phyloP scores from a whole-genome alignment of 2,888 invertebrate genomes.

The Trypoxylon attenuatum region DNA sequence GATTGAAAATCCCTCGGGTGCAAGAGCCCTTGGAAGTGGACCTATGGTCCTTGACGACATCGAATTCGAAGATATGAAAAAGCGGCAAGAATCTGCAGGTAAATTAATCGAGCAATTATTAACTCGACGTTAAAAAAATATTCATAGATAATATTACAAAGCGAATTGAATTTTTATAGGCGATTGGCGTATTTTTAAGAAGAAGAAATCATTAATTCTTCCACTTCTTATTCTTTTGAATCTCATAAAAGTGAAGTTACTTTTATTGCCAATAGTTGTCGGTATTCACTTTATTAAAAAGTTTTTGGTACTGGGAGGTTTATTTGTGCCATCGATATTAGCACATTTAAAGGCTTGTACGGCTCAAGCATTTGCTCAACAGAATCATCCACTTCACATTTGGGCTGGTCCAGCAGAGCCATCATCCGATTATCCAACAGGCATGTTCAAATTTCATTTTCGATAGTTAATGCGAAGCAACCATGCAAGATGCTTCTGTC shows the following conservation, averaged over 20 bases:
- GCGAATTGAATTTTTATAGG: conserved; percentile 32
- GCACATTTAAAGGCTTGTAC: conserved; percentile 74
- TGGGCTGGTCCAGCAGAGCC: conserved; percentile 68
- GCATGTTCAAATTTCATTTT: conserved; percentile 51
- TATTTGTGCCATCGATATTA: conserved; percentile 79
- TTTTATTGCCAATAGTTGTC: conserved; percentile 79
- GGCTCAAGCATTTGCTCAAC: conserved; percentile 54
- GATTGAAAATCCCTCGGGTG: conserved; percentile 57
- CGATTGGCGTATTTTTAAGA: conserved; percentile 71
- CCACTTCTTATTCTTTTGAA: conserved; percentile 70
- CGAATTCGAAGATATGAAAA: conserved; percentile 59
- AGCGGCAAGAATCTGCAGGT: conserved; percentile 49
- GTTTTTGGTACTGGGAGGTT: conserved; percentile 78
- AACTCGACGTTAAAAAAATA: too few species aligned
- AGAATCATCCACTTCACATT: conserved; percentile 58
- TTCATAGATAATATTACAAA: neutral
- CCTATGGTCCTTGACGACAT: conserved; percentile 69
- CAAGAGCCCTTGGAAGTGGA: conserved; percentile 55
- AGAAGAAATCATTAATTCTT: conserved; percentile 87
- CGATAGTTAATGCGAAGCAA: too few species aligned
- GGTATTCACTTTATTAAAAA: conserved; percentile 82
- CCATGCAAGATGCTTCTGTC: too few species aligned
- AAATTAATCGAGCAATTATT: conserved; percentile 13
- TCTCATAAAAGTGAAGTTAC: conserved; percentile 75
- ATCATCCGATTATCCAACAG: conserved; percentile 69